phyloP scores from a whole-genome alignment of 2,888 invertebrate genomes.

The Polia nebulosa region DNA sequence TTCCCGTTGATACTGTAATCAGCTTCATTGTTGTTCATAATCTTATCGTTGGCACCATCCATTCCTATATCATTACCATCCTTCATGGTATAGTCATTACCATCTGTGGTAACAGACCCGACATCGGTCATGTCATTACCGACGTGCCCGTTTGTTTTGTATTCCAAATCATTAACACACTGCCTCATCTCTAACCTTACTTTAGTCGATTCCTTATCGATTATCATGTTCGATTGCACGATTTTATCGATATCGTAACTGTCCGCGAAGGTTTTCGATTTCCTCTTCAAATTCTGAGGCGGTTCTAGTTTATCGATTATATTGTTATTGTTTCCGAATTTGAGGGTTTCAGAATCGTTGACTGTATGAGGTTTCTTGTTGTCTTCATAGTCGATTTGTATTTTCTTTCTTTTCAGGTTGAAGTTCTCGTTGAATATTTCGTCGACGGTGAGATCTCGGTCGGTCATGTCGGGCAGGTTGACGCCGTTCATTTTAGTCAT shows the following conservation, averaged over 20 bases:
- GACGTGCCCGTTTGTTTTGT: constrained; percentile 62
- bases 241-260: constrained; percentile 76
- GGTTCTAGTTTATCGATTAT: constrained; percentile 69
- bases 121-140: constrained; percentile 59
- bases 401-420: constrained; percentile 78
- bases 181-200: constrained; percentile 81
- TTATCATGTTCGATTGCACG: constrained; percentile 81
- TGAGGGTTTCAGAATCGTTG: constrained; percentile 54
- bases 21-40: constrained; percentile 67
- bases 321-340: constrained; percentile 76
- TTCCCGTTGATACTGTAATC: constrained; percentile 71
- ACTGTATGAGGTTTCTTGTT: constrained; percentile 62
- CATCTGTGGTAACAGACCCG: constrained; percentile 63
- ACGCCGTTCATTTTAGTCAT: constrained; percentile 87
- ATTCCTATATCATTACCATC: constrained; percentile 68
- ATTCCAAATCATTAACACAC: constrained; percentile 64
- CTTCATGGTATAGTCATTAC: constrained; percentile 74
- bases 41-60: constrained; percentile 67
- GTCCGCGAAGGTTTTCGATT: constrained; percentile 72
- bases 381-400: constrained; percentile 69
- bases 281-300: constrained; percentile 76
- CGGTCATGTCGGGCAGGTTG: constrained; percentile 81
- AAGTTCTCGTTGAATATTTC: constrained; percentile 83
- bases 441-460: constrained; percentile 79
- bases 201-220: constrained; percentile 80